Evolutionary conservation across 2,113 vertebrate genomes (phyloP), one percentile per base, ranked within the genome.

Genomic region (Micromys minutus): DNA sequence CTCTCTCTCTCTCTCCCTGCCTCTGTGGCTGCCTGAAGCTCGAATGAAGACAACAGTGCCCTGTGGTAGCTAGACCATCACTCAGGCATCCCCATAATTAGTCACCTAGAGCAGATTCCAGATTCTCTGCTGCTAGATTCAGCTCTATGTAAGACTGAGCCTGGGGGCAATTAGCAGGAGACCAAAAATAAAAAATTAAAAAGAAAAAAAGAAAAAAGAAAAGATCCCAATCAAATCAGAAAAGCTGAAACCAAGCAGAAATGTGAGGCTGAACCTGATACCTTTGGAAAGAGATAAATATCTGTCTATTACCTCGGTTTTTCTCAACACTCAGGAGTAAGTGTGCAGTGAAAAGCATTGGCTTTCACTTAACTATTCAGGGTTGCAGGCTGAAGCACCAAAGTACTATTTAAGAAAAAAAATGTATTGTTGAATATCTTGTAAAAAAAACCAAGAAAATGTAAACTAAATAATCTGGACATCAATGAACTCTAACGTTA

Each of bases 141-240:
- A 69, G 76, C 22, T 87, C 8, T 79, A n/a, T n/a, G 67, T 92
- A 74, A 86, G 94, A 96, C 65, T 21, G 50, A 92, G 96, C 97
- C 97, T 94, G 92, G 72, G 94, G 97, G 92, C 97, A 97, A 96
- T 97, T 97, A 97, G 87, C 96, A 94, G 89, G 95, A 94, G 93
- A 97, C 93, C 90, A 95, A 94, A 91, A 42, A 69, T 69, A 57
- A 94, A 93, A 63, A 29, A 63, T 22, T 1, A 91, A n/a, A 47
- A 65, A 50, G 92, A 93, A 87, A 29, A 47, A 65, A 55, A 94
- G 89, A 57, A 93, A 93, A 84, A 88, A 74, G 95, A 92, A 71
- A 90, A 47, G 93, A 93, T 92, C 3, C 65, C 81, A 97, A 95
- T 97, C 95, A 95, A 87, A 93, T n/a, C 67, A 93, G 67, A 96